Evolutionary conservation across 2,113 vertebrate genomes (phyloP), one percentile per base, ranked within the genome.

Genomic region (Nothocercus nigrocapillus): DNA sequence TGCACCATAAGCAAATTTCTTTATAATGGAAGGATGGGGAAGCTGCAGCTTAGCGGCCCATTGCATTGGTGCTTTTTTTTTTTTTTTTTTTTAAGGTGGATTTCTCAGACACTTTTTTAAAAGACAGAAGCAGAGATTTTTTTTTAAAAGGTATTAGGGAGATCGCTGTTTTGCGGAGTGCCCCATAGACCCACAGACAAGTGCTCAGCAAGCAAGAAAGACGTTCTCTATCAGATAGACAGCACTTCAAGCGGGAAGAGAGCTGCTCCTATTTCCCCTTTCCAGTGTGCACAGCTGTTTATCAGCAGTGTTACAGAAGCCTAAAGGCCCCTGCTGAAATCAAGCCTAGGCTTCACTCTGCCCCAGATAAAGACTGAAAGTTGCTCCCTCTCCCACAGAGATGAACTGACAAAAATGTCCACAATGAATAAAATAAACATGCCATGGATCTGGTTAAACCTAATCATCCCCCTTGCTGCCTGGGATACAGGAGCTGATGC

Each of bases 1-100:
- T 97, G 78, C 94, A 81, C 88, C 80, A 80, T 76, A 88, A 96
- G 82, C 90, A 89, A 86, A 91, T 95, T 97, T 97, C 95, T 97
- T 91, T 94, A 82, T 96, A 96, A 97, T 95, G 85, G 89, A 88
- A 93, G 85, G 92, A 97, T 92, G 5, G 28, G 77, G 93, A 96
- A 94, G 95, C 94, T 93, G 92, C 88, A 96, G 77, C 63, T 96
- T 97, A 95, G 95, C 94, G 96, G 92, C 53, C 83, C n/a, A 0
- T 49, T 93, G 86, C 76, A 62, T 72, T 94, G 89, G 88, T 86
- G 73, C 86, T 72, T 4, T 6, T 5, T 93, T 93, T 59, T 61
- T 82, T 40, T 88, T 73, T 4, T 6, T 5, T 34, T 96, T 87
- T 97, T 96, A 97, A 97, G 95, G 95, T 96, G 95, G 94, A 97